Percentiles rank a stretch among this genome's conserved stretches.
Evolutionary conservation across 2,888 invertebrate genomes (phyloP).

Genomic region (Idaea biselata): DNA sequence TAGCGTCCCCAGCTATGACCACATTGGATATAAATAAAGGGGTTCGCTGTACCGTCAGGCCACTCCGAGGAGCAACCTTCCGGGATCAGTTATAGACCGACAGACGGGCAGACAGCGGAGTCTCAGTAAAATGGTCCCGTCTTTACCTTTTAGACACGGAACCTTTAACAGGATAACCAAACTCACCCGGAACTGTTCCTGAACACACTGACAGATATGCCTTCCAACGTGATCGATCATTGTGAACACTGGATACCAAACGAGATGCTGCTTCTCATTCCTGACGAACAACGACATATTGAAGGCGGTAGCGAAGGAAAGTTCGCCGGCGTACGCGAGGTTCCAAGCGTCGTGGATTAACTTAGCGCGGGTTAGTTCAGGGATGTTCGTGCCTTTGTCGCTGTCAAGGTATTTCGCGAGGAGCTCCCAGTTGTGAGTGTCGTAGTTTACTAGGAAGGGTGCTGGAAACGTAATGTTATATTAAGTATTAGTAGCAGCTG

Average conservation of each 20-base stretch:
- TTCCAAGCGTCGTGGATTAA: constrained; percentile 89
- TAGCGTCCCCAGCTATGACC: too few relatives aligned
- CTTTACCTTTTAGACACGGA: too few relatives aligned
- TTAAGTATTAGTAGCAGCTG: neutral
- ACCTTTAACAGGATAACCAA: too few relatives aligned
- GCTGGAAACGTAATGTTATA: constrained; percentile 64
- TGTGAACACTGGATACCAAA: constrained; percentile 91
- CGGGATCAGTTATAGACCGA: too few relatives aligned
- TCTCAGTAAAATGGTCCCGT: too few relatives aligned
- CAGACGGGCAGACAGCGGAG: too few relatives aligned
- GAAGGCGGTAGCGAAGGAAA: constrained; percentile 87
- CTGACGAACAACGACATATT: constrained; percentile 89
- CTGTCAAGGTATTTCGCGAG: constrained; percentile 83
- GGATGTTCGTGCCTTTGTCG: constrained; percentile 78
- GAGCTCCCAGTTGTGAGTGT: constrained; percentile 87
- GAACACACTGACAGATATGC: constrained; percentile 83
- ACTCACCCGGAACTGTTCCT: constrained; percentile 86
- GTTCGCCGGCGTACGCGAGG: constrained; percentile 87
- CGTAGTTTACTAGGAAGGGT: constrained; percentile 92
- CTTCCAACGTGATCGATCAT: constrained; percentile 90
- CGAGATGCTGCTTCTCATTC: constrained; percentile 86
- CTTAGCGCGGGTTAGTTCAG: constrained; percentile 87
- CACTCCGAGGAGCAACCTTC: too few relatives aligned
- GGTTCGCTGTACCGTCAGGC: too few relatives aligned
- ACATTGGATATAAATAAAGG: too few relatives aligned